Evolutionary conservation across 2,113 vertebrate species (phyloP).

Genomic region (Nipponia nippon): DNA sequence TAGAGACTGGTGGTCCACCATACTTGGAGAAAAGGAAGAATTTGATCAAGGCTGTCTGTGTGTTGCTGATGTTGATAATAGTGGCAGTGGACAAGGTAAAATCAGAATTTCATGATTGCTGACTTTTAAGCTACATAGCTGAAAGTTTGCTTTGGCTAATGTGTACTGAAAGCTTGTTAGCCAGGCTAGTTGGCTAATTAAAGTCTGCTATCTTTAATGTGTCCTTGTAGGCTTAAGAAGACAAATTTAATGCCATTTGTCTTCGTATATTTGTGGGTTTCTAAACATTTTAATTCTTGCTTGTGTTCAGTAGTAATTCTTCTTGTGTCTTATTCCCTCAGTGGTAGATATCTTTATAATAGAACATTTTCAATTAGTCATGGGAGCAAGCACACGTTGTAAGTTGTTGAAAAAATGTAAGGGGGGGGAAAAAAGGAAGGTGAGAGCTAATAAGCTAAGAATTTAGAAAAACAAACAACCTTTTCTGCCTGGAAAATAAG

Average conservation of each 20-base stretch:
- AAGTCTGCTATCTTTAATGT: background rate
- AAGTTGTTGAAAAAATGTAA: background rate
- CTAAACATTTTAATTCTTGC: background rate
- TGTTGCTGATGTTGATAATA: conserved; percentile 93
- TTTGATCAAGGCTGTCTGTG: conserved; percentile 96
- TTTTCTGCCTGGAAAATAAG: background rate
- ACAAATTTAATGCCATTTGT: background rate
- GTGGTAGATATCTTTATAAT: background rate
- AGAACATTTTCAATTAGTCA: background rate
- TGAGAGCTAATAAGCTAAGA: background rate
- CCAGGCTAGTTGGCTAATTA: background rate
- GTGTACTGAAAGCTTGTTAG: background rate
- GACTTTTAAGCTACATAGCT: background rate
- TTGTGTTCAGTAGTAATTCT: background rate
- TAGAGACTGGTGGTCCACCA: conserved; percentile 93
- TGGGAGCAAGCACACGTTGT: background rate
- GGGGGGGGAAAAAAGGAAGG: background rate
- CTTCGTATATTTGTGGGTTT: background rate
- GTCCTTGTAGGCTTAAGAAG: background rate
- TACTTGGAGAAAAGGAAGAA: conserved; percentile 91
- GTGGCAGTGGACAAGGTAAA: conserved; percentile 87
- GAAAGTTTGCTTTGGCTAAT: background rate
- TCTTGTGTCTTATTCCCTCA: background rate
- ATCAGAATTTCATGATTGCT: background rate
- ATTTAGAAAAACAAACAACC: background rate